Conservation (phyloP, 37 sponge, comb jelly and placozoan genomes). For the Hormiphora californensis region DNA sequence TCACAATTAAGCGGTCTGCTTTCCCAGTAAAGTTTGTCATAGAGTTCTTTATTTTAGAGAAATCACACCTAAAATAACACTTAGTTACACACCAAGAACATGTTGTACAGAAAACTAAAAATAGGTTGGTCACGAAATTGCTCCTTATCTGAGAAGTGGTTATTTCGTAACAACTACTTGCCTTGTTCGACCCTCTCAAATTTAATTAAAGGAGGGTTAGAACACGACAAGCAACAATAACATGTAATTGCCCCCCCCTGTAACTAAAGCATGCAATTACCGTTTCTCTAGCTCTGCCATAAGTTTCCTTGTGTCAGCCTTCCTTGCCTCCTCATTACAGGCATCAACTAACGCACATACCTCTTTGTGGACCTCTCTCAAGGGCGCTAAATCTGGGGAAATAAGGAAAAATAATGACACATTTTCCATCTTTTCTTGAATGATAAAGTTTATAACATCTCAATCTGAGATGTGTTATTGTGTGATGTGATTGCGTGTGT, state of each 20-base stretch:
- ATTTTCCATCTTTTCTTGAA: no score
- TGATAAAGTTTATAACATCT: no score
- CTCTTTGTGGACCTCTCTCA: not conserved
- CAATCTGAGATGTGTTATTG: no score
- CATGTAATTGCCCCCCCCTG: not conserved
- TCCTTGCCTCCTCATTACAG: conserved; percentile 1
- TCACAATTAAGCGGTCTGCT: not conserved
- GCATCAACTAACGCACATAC: not conserved
- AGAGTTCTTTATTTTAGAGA: conserved; percentile 24
- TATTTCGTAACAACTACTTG: no score
- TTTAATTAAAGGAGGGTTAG: no score
- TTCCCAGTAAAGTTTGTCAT: not conserved
- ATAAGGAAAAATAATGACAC: no score
- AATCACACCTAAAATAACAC: conserved; percentile 17
- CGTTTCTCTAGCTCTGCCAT: not conserved
- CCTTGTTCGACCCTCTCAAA: no score
- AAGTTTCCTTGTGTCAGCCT: not conserved
- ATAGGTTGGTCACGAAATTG: no score
- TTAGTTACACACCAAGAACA: not conserved
- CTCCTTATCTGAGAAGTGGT: no score
- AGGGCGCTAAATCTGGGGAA: not conserved
- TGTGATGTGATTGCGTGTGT: no score
- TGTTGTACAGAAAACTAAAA: not conserved
- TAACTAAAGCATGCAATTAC: not conserved
- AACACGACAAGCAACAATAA: no score